These are phyloP conservation scores for Drosophila biarmipes DNA, from an alignment of 1,140 invertebrate species.

Conservation along the genomic window DNA sequence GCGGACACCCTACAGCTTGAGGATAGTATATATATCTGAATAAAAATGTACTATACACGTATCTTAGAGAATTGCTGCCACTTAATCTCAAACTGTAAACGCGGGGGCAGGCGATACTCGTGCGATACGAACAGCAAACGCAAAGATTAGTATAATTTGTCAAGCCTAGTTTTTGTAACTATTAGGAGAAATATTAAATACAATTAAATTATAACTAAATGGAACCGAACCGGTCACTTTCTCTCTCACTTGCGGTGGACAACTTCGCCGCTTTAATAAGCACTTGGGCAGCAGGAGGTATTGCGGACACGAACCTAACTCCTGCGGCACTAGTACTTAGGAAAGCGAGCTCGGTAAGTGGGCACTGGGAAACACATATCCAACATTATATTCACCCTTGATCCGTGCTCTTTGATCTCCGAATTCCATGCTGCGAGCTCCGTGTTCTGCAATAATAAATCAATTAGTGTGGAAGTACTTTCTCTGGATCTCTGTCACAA, in stretches of 20 bases:
- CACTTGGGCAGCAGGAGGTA: constrained; percentile 85
- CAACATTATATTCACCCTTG: constrained; percentile 40
- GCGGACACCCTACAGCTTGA: constrained; percentile 33
- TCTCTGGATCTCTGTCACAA: constrained; percentile 27
- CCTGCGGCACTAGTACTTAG: constrained; percentile 85
- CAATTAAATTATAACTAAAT: constrained; percentile 71
- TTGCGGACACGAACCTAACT: constrained; percentile 79
- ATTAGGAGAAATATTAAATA: constrained; percentile 73
- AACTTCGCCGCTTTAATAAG: constrained; percentile 84
- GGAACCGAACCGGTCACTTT: constrained; percentile 25
- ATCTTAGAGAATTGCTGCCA: constrained; percentile 63
- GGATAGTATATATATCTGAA: constrained; percentile 46
- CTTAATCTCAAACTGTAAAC: constrained; percentile 45
- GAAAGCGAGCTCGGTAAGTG: constrained; percentile 71
- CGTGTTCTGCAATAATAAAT: constrained; percentile 30
- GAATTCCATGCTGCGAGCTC: background rate
- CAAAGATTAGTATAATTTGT: constrained; percentile 81
- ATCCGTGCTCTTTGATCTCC: constrained; percentile 10
- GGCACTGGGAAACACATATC: constrained; percentile 1
- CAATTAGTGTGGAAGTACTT: constrained; percentile 17
- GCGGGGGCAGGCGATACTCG: constrained; percentile 25
- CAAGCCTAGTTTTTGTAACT: constrained; percentile 75
- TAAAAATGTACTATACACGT: constrained; percentile 48
- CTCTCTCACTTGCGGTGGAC: constrained; percentile 41
- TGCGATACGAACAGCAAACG: constrained; percentile 45